phyloP scores from a whole-genome alignment of 2,113 vertebrate species.

The Oncorhynchus nerka region DNA sequence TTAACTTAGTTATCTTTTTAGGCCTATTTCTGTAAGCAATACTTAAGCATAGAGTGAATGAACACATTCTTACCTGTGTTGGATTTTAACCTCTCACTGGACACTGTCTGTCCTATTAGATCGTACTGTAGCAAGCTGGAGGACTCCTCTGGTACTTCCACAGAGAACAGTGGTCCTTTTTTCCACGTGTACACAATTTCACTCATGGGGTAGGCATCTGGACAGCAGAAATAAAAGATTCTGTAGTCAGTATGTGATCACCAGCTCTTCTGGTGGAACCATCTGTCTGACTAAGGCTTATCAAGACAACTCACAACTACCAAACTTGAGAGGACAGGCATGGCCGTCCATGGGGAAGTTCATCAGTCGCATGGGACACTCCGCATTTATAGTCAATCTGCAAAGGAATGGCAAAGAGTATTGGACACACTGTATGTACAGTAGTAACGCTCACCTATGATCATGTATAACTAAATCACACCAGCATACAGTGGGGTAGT shows the following conservation, averaged over 20 bases:
- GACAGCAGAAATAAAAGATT: not conserved
- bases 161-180: constrained; percentile 77
- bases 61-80: constrained; percentile 67
- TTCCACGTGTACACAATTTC: constrained; percentile 84
- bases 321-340: constrained; percentile 81
- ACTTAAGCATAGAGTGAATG: too few species aligned
- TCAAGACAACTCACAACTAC: constrained; percentile 74
- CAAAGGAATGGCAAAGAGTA: constrained; percentile 39
- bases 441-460: not conserved
- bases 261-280: constrained; percentile 26
- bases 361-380: constrained; percentile 82
- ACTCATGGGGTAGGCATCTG: constrained; percentile 80
- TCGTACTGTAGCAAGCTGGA: constrained; percentile 81
- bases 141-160: constrained; percentile 80
- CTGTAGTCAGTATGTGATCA: constrained; percentile 28
- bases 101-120: constrained; percentile 79
- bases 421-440: not conserved
- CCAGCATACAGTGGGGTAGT: too few species aligned
- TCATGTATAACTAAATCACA: too few species aligned
- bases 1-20: too few species aligned
- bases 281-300: constrained; percentile 40
- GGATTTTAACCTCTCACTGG: constrained; percentile 77
- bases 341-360: constrained; percentile 85
- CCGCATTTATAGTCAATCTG: constrained; percentile 83
- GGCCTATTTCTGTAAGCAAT: too few species aligned